phyloP scores from a whole-genome alignment of 2,113 vertebrate species.

The Centropus unirufus region DNA sequence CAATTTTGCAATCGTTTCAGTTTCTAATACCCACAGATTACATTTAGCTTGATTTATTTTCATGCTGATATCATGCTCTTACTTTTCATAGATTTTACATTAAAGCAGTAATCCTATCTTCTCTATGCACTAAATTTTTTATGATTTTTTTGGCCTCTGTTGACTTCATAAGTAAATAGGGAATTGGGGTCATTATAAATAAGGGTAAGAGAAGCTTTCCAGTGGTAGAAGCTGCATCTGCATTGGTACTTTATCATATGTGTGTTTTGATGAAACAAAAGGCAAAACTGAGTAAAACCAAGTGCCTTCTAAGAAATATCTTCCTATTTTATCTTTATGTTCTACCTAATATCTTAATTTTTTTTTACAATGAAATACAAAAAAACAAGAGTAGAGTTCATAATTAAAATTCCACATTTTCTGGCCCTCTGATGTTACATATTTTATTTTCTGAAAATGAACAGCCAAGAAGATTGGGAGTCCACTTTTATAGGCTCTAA shows the following conservation, averaged over 20 bases:
- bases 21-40: background rate
- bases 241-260: background rate
- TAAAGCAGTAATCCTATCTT: background rate
- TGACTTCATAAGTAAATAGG: background rate
- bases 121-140: background rate
- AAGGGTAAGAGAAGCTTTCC: background rate
- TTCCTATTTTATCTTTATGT: background rate
- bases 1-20: background rate
- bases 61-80: background rate
- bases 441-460: background rate
- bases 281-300: background rate
- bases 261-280: background rate
- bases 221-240: background rate
- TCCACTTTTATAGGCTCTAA: background rate
- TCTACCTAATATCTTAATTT: background rate
- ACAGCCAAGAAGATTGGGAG: background rate
- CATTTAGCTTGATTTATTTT: slow-evolving; percentile 15
- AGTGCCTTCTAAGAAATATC: background rate
- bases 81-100: slow-evolving; percentile 8
- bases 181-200: background rate
- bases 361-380: background rate
- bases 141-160: slow-evolving; percentile 12
- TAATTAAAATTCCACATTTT: background rate
- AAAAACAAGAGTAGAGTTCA: background rate
- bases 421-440: background rate